Evolutionary conservation across 2,797 vertebrate genomes (phyloP), one percentile per base, ranked within the genome.

Genomic region (Otolemur crassicaudatus): DNA sequence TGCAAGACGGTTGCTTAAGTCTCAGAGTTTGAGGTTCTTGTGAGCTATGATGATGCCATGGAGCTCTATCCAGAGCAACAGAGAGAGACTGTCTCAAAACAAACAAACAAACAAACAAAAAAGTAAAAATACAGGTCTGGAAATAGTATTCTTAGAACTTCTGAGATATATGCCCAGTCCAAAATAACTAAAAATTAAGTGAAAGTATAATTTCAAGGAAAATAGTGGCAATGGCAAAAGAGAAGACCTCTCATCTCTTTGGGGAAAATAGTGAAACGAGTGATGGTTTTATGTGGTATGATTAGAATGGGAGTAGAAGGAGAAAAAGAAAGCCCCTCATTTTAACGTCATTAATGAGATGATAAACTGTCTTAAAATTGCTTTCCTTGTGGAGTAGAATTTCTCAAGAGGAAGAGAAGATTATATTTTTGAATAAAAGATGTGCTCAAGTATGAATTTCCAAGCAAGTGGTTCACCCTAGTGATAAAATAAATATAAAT

Each of bases 341-440:
- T 91, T 73, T 53, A 87, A 63, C 22, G 3, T 95, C 72, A 58
- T 31, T 70, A 90, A 76, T 60, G 40, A 95, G 70, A 23, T 77
- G 31, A 75, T 86, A n/a, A 37, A 58, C 13, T 17, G 0, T 63
- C 72, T 87, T 86, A 93, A 95, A 84, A 75, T 81, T 49, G 31
- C 53, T 77, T 92, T 60, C 61, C 87, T 88, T 61, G 19, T 69
- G 60, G 0, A 23, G 58, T 85, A 5, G 46, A 83, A 81, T 84
- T 95, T 67, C 46, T 91, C 72, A 92, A 85, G 88, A 80, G 77
- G 84, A 79, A 90, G 29, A 92, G 90, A 82, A 63, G 12, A n/a
- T 56, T 53, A 22, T 86, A 3, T 76, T 81, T 40, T 95, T 70
- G 5, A 88, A 40, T 84, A 89, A 94, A 96, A 92, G 61, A 56